phyloP scores from a whole-genome alignment of 1,140 invertebrate genomes.

The Onthophagus taurus region DNA sequence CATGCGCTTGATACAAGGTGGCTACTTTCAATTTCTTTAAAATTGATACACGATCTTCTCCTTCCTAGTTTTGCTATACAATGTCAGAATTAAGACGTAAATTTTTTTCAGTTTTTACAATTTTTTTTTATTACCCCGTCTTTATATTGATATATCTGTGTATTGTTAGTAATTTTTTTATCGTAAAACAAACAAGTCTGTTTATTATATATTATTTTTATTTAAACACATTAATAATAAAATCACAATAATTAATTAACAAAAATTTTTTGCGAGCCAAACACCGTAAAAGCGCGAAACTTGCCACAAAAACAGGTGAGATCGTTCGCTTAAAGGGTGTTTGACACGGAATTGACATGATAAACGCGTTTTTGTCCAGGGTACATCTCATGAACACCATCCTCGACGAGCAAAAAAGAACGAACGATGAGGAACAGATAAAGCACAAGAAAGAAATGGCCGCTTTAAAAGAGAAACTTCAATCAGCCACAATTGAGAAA shows the following conservation, averaged over 20 bases:
- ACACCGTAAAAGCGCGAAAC: constrained; percentile 14
- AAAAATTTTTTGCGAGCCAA: not conserved
- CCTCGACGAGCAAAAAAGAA: constrained; percentile 13
- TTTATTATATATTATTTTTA: not conserved
- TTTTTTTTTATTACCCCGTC: too few species aligned
- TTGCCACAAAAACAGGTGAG: constrained; percentile 17
- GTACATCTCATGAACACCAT: constrained; percentile 17
- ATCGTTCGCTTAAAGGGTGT: constrained; percentile 18
- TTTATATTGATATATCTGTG: not conserved
- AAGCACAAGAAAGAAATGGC: constrained; percentile 12
- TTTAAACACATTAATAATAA: not conserved
- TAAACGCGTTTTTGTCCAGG: constrained; percentile 26
- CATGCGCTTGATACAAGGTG: constrained; percentile 32
- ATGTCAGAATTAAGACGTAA: not conserved
- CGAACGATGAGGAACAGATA: constrained; percentile 4
- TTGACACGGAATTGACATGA: constrained; percentile 29
- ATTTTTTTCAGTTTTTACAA: not conserved
- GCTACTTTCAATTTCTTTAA: constrained; percentile 22
- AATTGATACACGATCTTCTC: constrained; percentile 20
- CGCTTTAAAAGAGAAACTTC: constrained; percentile 10
- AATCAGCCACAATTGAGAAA: constrained; percentile 5
- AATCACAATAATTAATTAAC: not conserved
- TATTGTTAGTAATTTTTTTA: too few species aligned
- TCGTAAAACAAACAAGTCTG: too few species aligned
- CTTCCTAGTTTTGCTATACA: constrained; percentile 10